phyloP scores from a whole-genome alignment of 1,140 invertebrate species.

The Vanessa atalanta region DNA sequence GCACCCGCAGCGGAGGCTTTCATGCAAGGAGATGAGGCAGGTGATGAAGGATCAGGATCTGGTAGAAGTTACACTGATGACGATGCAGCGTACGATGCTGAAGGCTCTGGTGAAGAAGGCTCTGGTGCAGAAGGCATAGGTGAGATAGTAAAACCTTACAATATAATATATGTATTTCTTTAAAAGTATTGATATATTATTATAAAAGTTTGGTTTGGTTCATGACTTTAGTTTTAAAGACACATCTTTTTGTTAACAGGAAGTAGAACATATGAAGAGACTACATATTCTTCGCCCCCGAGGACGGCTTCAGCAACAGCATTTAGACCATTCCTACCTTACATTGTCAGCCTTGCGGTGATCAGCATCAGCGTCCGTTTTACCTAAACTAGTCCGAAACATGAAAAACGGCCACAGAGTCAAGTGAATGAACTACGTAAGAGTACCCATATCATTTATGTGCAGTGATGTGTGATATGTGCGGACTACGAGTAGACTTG shows the following conservation, averaged over 20 bases:
- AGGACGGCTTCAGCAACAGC: slow-evolving; percentile 39
- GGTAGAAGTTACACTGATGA: slow-evolving; percentile 65
- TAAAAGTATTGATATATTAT: not conserved
- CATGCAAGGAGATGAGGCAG: slow-evolving; percentile 78
- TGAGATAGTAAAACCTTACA: slow-evolving; percentile 26
- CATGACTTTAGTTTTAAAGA: too few relatives aligned
- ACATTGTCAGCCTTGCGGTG: slow-evolving; percentile 33
- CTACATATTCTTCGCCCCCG: slow-evolving; percentile 57
- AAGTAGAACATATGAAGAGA: slow-evolving; percentile 48
- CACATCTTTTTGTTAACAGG: slow-evolving; percentile 44
- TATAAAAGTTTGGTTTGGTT: too few relatives aligned
- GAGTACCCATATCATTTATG: slow-evolving; percentile 56
- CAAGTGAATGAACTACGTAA: slow-evolving; percentile 34
- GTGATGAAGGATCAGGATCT: slow-evolving; percentile 69
- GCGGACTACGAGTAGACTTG: slow-evolving; percentile 10
- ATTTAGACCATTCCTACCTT: slow-evolving; percentile 35
- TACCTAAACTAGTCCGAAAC: slow-evolving; percentile 42
- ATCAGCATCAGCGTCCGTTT: slow-evolving; percentile 28
- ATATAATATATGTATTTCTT: not conserved
- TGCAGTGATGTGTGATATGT: slow-evolving; percentile 45
- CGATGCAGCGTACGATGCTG: slow-evolving; percentile 59
- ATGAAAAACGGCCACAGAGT: not conserved
- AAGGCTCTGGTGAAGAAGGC: slow-evolving; percentile 68
- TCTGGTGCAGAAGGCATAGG: slow-evolving; percentile 63
- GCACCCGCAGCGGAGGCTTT: slow-evolving; percentile 66